These are phyloP conservation scores for Catonia carolina DNA, from an alignment of 2,888 invertebrate species.

Conservation along the genomic window DNA sequence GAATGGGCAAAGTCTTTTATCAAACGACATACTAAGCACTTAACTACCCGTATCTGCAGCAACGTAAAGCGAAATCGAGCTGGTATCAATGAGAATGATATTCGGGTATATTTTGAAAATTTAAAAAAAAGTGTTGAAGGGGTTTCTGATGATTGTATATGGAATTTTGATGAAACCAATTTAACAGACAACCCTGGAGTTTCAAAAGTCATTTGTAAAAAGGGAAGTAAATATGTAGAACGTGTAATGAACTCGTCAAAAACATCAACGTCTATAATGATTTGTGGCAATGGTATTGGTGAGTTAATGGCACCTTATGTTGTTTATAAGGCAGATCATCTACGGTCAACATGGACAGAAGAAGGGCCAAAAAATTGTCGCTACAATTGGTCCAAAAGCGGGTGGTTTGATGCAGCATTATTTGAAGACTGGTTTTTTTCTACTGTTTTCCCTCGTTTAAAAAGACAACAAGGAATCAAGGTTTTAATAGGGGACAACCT, in stretches of 20 bases:
- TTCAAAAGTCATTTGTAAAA: constrained; percentile 34
- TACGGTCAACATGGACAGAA: constrained; percentile 41
- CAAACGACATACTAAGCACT: constrained; percentile 16
- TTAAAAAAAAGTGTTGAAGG: constrained; percentile 22
- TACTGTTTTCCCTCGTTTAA: constrained; percentile 29
- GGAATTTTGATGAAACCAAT: constrained; percentile 39
- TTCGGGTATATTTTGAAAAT: constrained; percentile 28
- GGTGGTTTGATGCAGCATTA: constrained; percentile 40
- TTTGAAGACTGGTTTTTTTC: constrained; percentile 39
- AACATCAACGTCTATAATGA: constrained; percentile 38
- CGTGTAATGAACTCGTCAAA: constrained; percentile 37
- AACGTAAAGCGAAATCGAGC: constrained; percentile 24
- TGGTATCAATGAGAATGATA: constrained; percentile 11
- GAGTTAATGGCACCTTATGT: constrained; percentile 41
- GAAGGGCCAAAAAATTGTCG: constrained; percentile 39
- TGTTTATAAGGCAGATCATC: constrained; percentile 41
- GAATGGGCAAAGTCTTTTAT: constrained; percentile 21
- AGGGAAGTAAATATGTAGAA: constrained; percentile 38
- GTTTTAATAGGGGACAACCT: constrained; percentile 30
- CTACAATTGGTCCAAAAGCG: constrained; percentile 40
- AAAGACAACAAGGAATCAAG: constrained; percentile 24
- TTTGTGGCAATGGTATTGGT: constrained; percentile 40
- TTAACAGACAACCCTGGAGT: constrained; percentile 39
- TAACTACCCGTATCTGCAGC: not conserved
- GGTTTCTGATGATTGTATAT: constrained; percentile 32